A percentile compares a stretch with the other conserved stretches of the same genome.
phyloP scores from a whole-genome alignment of 1,140 invertebrate species.

The Psix sp. region DNA sequence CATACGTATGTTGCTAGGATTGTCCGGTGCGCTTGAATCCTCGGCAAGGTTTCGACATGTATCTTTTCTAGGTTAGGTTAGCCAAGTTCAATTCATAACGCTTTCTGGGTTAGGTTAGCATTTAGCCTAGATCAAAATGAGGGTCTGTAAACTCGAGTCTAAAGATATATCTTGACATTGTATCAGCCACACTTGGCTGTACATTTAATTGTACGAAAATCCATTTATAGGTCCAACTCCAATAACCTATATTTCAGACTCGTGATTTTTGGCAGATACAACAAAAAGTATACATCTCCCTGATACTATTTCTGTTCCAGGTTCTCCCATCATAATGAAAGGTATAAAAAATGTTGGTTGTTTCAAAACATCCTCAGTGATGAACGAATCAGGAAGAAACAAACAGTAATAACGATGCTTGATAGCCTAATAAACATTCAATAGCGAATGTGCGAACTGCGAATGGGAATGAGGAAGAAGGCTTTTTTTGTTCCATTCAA shows the following conservation, averaged over 20 bases:
- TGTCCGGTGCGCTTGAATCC: slow-evolving; percentile 20
- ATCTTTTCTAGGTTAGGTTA: slow-evolving; percentile 52
- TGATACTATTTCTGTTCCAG: too few relatives aligned
- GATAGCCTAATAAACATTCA: background rate
- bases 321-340: too few relatives aligned
- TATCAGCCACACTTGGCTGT: slow-evolving; percentile 27
- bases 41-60: slow-evolving; percentile 26
- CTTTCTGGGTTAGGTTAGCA: slow-evolving; percentile 51
- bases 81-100: slow-evolving; percentile 57
- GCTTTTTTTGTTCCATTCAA: slow-evolving; percentile 12
- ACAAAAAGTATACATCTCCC: too few relatives aligned
- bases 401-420: background rate
- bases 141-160: slow-evolving; percentile 32
- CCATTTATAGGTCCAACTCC: slow-evolving; percentile 4
- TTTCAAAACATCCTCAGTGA: too few relatives aligned
- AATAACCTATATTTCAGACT: background rate
- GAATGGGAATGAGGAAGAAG: background rate
- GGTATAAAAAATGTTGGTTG: too few relatives aligned
- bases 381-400: too few relatives aligned
- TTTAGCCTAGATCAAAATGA: slow-evolving; percentile 47
- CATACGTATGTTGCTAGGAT: background rate
- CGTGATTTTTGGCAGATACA: too few relatives aligned
- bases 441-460: background rate
- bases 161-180: slow-evolving; percentile 29
- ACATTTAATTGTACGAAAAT: slow-evolving; percentile 42